Conservation (phyloP, 2,888 invertebrate genomes). For the Lasiommata megera region DNA sequence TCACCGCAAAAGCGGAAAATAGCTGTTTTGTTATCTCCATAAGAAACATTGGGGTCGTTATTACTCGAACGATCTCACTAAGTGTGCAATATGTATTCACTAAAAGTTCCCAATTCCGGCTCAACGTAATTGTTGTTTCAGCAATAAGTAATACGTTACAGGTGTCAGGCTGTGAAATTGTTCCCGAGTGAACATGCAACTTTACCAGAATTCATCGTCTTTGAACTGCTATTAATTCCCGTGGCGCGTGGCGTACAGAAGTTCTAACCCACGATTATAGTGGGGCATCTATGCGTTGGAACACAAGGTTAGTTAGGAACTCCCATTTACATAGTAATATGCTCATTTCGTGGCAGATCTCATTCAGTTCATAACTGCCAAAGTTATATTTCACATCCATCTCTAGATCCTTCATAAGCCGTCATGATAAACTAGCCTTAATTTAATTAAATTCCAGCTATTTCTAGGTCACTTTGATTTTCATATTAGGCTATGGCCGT, state of each 20-base stretch:
- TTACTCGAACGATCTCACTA: neutral
- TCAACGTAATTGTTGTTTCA: slow-evolving; percentile 2
- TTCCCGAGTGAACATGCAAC: slow-evolving; percentile 5
- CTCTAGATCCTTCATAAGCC: neutral
- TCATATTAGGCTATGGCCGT: too few species aligned
- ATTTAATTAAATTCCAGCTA: neutral
- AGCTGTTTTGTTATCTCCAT: neutral
- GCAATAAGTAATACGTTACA: slow-evolving; percentile 9
- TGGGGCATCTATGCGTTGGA: slow-evolving; percentile 1
- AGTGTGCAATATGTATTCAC: neutral
- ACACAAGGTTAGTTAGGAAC: slow-evolving; percentile 16
- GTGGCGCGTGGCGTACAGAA: slow-evolving; percentile 14
- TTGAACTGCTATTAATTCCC: slow-evolving; percentile 19
- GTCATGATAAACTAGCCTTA: slow-evolving; percentile 2
- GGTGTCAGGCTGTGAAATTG: slow-evolving; percentile 3
- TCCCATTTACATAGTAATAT: slow-evolving; percentile 28
- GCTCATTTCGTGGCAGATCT: slow-evolving; percentile 9
- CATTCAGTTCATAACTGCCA: slow-evolving; percentile 8
- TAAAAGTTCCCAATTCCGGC: neutral
- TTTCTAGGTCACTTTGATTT: too few species aligned
- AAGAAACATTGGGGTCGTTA: neutral
- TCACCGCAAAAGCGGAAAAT: too few species aligned
- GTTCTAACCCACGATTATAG: slow-evolving; percentile 16
- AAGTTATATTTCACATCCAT: slow-evolving; percentile 5
- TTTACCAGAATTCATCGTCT: slow-evolving; percentile 18